These are phyloP conservation scores for Torymus texanus DNA, from an alignment of 2,888 invertebrate species.

Conservation along the genomic window DNA sequence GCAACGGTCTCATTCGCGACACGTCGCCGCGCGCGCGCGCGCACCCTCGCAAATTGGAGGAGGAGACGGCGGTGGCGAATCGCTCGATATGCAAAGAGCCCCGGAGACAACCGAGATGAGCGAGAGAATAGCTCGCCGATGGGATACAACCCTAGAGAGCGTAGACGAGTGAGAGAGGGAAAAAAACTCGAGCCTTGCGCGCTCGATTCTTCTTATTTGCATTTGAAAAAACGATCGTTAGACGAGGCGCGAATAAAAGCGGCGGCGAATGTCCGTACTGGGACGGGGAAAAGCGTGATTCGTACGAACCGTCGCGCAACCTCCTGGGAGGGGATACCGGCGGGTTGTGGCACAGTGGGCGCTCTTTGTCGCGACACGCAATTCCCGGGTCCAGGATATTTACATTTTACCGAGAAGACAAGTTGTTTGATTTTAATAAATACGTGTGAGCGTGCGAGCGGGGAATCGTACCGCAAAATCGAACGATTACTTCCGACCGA, in stretches of 20 bases:
- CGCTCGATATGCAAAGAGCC: slow-evolving; percentile 46
- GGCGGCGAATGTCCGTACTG: background rate
- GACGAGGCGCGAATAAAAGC: background rate
- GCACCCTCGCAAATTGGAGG: slow-evolving; percentile 39
- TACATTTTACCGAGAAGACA: background rate
- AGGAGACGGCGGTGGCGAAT: slow-evolving; percentile 3
- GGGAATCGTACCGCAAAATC: background rate
- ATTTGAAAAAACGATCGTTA: slow-evolving; percentile 33
- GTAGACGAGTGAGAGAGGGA: too few species aligned
- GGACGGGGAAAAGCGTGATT: too few species aligned
- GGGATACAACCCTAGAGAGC: too few species aligned
- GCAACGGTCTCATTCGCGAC: slow-evolving; percentile 42
- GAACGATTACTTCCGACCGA: too few species aligned
- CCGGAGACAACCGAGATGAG: background rate
- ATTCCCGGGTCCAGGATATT: background rate
- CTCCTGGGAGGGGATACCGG: too few species aligned
- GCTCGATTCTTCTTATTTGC: slow-evolving; percentile 17
- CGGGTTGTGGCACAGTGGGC: too few species aligned
- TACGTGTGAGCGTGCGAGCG: background rate
- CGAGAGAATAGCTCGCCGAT: too few species aligned
- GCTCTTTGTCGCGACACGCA: too few species aligned
- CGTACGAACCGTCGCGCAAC: too few species aligned
- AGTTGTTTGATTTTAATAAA: background rate
- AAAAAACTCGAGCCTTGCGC: background rate
- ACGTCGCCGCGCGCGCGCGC: slow-evolving; percentile 42